Evolutionary conservation across 2,888 invertebrate genomes (phyloP), one percentile per base, ranked within the genome.

Genomic region (Melanostoma mellinum): DNA sequence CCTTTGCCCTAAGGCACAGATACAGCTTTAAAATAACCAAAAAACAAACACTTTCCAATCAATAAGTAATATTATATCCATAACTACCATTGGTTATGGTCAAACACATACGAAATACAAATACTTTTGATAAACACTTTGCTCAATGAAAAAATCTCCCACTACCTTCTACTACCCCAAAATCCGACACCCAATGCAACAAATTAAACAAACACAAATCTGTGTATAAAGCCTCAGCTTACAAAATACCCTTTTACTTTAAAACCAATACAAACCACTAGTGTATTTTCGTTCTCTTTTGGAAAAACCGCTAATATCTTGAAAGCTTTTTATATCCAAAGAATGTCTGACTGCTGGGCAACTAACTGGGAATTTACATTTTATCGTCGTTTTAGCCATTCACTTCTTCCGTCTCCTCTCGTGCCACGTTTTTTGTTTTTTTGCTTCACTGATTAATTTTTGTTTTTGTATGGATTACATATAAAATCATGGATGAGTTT

Each of bases 281-380:
- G 38, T 33, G 65, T 58, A 40, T 69, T 60, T 61, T 55, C 42
- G 56, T 30, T 48, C 53, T 76, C 67, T 61, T 61, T 61, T 55
- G 40, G 73, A 67, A 61, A 78, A 82, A 82, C 82, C 82, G 82
- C 82, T 82, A 82, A 82, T 82, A 82, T 82, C 82, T 69, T 82
- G 63, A 82, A 82, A 82, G 82, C 82, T 82, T 73, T 79, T 73
- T 73, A 30, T 77, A 73, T 77, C 77, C 77, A 38, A 58, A 42
- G 61, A 71, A 76, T 76, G 61, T 72, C 71, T 76, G 55, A 81
- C 71, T 81, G 72, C 55, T 81, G 61, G 76, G 71, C 72, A 81
- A 73, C 82, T 77, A 61, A 48, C 56, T 73, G 68, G 68, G 77
- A 82, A 82, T 82, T 77, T 82, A 68, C 63, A 63, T 82, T 77